These are phyloP conservation scores for Rosalia funebris DNA, from an alignment of 2,888 invertebrate genomes.

Conservation along the genomic window DNA sequence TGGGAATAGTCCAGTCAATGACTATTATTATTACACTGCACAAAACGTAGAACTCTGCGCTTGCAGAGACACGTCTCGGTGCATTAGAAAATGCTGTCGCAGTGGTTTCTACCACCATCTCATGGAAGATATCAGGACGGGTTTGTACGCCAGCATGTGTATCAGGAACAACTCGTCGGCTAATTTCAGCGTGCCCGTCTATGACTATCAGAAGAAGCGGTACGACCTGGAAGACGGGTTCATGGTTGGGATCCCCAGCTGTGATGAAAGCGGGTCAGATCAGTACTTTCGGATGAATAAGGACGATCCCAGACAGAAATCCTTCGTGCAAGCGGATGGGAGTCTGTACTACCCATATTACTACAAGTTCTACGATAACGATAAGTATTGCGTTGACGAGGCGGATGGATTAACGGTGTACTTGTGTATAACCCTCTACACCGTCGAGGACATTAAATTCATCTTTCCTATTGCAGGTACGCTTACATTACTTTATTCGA, in stretches of 20 bases:
- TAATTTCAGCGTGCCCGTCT: background rate
- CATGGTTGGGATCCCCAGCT: background rate
- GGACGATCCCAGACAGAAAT: background rate
- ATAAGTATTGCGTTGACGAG: constrained; percentile 4
- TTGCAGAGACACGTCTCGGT: background rate
- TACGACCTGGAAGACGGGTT: background rate
- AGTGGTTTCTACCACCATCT: constrained; percentile 1
- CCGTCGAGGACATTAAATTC: no score
- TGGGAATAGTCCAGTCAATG: background rate
- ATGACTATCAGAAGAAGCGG: background rate
- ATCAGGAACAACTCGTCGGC: background rate
- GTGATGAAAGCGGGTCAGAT: background rate
- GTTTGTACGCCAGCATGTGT: background rate
- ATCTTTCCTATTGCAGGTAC: no score
- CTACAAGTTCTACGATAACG: background rate
- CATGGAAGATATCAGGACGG: background rate
- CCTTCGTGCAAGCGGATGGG: constrained; percentile 4
- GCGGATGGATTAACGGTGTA: background rate
- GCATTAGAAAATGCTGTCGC: constrained; percentile 4
- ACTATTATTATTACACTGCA: background rate
- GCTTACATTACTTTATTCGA: no score
- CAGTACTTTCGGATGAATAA: constrained; percentile 6
- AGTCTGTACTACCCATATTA: constrained; percentile 2
- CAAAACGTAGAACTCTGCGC: background rate
- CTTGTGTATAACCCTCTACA: background rate